Percentiles rank a stretch among this genome's conserved stretches.
Evolutionary conservation across 2,888 invertebrate species (phyloP).

Genomic region (Miltochrista miniata): DNA sequence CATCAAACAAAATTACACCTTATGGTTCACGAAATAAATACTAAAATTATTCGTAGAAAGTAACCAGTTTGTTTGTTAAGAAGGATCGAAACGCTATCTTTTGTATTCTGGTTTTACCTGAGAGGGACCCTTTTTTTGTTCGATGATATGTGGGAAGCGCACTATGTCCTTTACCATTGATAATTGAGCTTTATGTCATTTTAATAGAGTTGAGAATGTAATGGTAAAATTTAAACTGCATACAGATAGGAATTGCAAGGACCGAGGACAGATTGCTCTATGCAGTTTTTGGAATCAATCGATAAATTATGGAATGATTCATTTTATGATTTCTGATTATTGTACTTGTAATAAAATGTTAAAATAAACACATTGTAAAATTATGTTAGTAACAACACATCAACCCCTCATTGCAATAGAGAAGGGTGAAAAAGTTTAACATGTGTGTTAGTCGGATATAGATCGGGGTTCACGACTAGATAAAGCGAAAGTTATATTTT

Average conservation of each 20-base stretch:
- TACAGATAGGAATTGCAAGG: slow-evolving; percentile 33
- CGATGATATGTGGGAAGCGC: slow-evolving; percentile 46
- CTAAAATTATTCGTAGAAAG: slow-evolving; percentile 6
- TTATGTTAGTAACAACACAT: background rate
- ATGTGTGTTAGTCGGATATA: no score
- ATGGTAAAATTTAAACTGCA: slow-evolving; percentile 3
- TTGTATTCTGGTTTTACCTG: slow-evolving; percentile 79
- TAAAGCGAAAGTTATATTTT: no score
- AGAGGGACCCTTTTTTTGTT: slow-evolving; percentile 66
- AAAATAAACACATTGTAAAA: background rate
- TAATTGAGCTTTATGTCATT: slow-evolving; percentile 26
- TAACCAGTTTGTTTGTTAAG: slow-evolving; percentile 29
- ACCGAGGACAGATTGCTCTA: slow-evolving; percentile 32
- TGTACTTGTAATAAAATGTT: background rate
- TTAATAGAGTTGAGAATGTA: slow-evolving; percentile 38
- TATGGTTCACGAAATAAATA: slow-evolving; percentile 25
- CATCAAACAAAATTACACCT: slow-evolving; percentile 39
- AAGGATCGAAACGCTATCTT: slow-evolving; percentile 63
- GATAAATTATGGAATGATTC: slow-evolving; percentile 29
- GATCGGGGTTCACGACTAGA: no score
- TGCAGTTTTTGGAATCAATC: slow-evolving; percentile 48
- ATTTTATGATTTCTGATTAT: background rate
- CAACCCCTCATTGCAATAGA: no score
- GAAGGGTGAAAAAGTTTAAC: no score
- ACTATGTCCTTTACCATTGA: slow-evolving; percentile 7